Evolutionary conservation across 2,113 vertebrate species (phyloP).

Genomic region (Pseudorectes ferrugineus): DNA sequence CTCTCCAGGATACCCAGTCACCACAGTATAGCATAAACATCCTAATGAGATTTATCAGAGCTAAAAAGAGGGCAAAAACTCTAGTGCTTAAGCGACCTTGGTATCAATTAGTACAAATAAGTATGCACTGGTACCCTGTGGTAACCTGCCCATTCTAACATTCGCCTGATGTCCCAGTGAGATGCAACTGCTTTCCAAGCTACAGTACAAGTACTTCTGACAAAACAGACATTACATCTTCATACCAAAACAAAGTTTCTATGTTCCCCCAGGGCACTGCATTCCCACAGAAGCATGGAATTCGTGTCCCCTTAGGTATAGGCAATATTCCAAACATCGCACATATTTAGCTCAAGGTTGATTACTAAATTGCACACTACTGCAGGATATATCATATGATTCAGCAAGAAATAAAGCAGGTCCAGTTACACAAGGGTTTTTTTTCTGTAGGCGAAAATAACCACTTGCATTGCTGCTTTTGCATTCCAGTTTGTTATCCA

Average conservation of each 20-base stretch:
- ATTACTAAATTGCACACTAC: neutral
- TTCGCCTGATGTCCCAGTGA: neutral
- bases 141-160: neutral
- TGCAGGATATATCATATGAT: neutral
- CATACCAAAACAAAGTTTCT: neutral
- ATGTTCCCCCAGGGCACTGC: neutral
- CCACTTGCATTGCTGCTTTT: neutral
- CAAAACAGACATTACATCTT: neutral
- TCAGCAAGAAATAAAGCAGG: neutral
- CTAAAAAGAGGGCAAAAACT: neutral
- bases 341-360: neutral
- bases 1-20: neutral
- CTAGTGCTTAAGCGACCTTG: neutral
- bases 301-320: neutral
- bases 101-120: neutral
- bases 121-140: neutral
- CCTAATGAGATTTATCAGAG: neutral
- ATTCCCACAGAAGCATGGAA: neutral
- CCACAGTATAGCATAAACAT: neutral
- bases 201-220: neutral
- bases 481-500: neutral
- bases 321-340: neutral
- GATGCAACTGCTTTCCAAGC: neutral
- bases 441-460: conserved; percentile 6
- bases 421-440: neutral